These are phyloP conservation scores for Drosophila engyochracea DNA, from an alignment of 2,888 invertebrate species.

Conservation along the genomic window DNA sequence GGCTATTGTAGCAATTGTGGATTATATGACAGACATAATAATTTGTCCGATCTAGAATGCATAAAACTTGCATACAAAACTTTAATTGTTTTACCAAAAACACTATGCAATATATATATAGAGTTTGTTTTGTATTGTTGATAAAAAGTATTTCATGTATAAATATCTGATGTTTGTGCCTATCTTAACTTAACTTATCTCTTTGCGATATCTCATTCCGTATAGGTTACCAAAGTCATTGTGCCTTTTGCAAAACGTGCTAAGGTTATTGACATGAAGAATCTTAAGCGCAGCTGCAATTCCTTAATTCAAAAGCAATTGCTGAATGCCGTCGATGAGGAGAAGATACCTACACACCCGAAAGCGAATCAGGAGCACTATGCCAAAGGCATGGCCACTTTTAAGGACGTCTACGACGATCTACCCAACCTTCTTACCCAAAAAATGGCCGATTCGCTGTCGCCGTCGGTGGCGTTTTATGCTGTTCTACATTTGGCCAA, in stretches of 20 bases:
- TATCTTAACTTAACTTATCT: not conserved
- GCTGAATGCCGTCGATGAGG: slow-evolving; percentile 43
- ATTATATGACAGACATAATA: no score
- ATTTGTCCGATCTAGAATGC: no score
- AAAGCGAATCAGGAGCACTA: slow-evolving; percentile 76
- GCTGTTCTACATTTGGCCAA: slow-evolving; percentile 94
- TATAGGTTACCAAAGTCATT: slow-evolving; percentile 87
- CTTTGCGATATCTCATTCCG: slow-evolving; percentile 22
- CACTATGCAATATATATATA: no score
- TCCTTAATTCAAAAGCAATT: slow-evolving; percentile 86
- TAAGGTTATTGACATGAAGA: slow-evolving; percentile 94
- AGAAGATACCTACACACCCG: slow-evolving; percentile 62
- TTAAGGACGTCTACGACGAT: slow-evolving; percentile 87
- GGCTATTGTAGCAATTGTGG: no score
- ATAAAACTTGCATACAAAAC: no score
- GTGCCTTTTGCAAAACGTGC: slow-evolving; percentile 93
- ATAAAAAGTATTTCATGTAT: not conserved
- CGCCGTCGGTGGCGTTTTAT: slow-evolving; percentile 92
- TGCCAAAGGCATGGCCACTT: slow-evolving; percentile 86
- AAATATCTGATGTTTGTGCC: not conserved
- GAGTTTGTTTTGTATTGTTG: not conserved
- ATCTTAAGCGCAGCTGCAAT: slow-evolving; percentile 92
- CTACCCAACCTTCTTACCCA: slow-evolving; percentile 87
- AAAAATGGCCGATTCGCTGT: slow-evolving; percentile 90
- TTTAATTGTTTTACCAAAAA: no score